phyloP scores from a whole-genome alignment of 2,797 vertebrate genomes.

The Diplodus sargus region DNA sequence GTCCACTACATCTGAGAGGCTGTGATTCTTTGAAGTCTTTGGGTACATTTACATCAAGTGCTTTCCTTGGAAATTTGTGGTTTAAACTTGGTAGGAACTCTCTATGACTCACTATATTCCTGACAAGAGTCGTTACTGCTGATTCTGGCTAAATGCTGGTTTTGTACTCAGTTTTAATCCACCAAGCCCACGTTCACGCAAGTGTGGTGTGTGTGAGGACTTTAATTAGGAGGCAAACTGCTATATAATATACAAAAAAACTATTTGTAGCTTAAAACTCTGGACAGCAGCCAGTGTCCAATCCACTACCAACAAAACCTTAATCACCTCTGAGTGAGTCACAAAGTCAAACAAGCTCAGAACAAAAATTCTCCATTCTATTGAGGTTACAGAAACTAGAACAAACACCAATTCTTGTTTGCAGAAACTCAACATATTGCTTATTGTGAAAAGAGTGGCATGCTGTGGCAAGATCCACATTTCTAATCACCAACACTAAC shows the following conservation, averaged over 20 bases:
- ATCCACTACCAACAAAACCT: constrained; percentile 13
- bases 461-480: not conserved
- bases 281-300: constrained; percentile 13
- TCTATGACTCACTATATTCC: constrained; percentile 58
- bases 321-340: constrained; percentile 3
- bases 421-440: not conserved
- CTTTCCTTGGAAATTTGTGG: constrained; percentile 55
- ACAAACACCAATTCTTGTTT: not conserved
- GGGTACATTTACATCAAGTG: constrained; percentile 40
- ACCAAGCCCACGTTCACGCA: constrained; percentile 38
- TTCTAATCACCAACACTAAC: constrained; percentile 4
- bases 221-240: constrained; percentile 47
- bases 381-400: constrained; percentile 24
- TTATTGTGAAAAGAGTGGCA: not conserved
- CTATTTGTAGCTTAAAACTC: constrained; percentile 19
- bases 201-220: constrained; percentile 34
- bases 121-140: constrained; percentile 61
- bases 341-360: constrained; percentile 6
- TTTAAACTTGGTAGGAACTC: constrained; percentile 44
- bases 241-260: constrained; percentile 12
- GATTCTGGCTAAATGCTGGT: constrained; percentile 46
- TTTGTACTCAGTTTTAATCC: constrained; percentile 47
- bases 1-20: constrained; percentile 37
- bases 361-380: constrained; percentile 13
- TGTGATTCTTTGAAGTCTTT: constrained; percentile 30